Evolutionary conservation across 2,797 vertebrate species (phyloP).

Genomic region (Amblyraja radiata): DNA sequence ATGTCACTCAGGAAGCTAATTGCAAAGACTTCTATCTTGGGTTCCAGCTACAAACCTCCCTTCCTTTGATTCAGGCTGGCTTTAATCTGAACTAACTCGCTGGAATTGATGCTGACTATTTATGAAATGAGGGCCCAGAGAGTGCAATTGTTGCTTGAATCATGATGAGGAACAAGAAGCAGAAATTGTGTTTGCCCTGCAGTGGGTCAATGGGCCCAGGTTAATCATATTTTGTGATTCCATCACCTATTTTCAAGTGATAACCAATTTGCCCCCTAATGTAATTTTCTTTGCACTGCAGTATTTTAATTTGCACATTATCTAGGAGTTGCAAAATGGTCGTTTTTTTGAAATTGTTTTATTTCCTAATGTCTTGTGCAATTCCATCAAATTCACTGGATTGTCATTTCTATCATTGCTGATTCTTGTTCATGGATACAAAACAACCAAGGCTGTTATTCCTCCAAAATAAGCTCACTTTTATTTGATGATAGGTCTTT

Average conservation of each 20-base stretch:
- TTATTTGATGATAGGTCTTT: background rate
- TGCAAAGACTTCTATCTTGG: too few relatives aligned
- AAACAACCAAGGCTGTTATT: background rate
- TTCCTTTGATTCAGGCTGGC: too few relatives aligned
- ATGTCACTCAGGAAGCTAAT: too few relatives aligned
- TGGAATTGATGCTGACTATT: too few relatives aligned
- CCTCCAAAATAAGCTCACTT: background rate
- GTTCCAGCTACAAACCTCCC: too few relatives aligned
- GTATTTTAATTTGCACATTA: constrained; percentile 97
- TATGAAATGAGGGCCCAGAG: too few relatives aligned
- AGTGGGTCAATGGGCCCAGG: too few relatives aligned
- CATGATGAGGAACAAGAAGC: too few relatives aligned
- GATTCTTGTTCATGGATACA: background rate
- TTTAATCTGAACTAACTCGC: too few relatives aligned
- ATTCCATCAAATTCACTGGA: background rate
- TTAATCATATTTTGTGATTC: too few relatives aligned
- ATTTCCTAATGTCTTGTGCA: background rate
- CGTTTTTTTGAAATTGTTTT: constrained; percentile 58
- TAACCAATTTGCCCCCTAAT: constrained; percentile 34
- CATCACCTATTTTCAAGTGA: background rate
- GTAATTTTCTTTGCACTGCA: constrained; percentile 87
- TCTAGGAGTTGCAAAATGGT: constrained; percentile 97
- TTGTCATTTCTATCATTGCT: background rate
- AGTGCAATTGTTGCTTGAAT: too few relatives aligned
- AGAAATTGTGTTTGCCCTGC: too few relatives aligned